phyloP scores from a whole-genome alignment of 1,140 invertebrate species.

The Hylyphantes graminicola region DNA sequence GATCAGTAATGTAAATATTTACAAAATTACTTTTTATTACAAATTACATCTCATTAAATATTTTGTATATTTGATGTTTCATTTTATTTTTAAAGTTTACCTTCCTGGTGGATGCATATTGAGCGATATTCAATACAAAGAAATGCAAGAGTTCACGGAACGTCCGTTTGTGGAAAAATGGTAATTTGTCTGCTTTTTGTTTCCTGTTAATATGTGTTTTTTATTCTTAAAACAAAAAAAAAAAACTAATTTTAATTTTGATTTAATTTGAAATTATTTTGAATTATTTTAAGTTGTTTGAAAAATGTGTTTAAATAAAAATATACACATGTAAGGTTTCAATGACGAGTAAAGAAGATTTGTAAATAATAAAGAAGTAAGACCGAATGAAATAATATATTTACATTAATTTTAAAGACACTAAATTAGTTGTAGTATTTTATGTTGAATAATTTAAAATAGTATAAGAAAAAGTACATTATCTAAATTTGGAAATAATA shows the following conservation, averaged over 20 bases:
- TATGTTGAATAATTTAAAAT: too few relatives aligned
- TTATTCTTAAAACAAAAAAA: not conserved
- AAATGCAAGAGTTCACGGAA: slow-evolving; percentile 51
- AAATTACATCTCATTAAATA: not conserved
- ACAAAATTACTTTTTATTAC: not conserved
- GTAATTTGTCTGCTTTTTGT: not conserved
- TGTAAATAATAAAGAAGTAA: too few relatives aligned
- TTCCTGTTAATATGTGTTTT: not conserved
- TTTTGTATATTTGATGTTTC: not conserved
- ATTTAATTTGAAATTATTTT: not conserved
- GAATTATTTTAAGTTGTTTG: too few relatives aligned
- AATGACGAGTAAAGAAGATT: too few relatives aligned
- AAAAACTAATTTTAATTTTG: not conserved
- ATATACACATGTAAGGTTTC: too few relatives aligned
- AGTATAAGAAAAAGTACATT: too few relatives aligned
- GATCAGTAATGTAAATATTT: not conserved
- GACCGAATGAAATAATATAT: too few relatives aligned
- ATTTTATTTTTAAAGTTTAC: slow-evolving; percentile 45
- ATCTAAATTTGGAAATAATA: too few relatives aligned
- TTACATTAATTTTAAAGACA: too few relatives aligned
- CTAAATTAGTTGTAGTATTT: too few relatives aligned
- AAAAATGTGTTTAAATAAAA: too few relatives aligned
- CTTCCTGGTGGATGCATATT: slow-evolving; percentile 54
- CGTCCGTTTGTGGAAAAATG: slow-evolving; percentile 36
- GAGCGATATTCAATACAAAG: slow-evolving; percentile 40